Conservation (phyloP, 2,888 invertebrate species). For the Drosophila borborema region DNA sequence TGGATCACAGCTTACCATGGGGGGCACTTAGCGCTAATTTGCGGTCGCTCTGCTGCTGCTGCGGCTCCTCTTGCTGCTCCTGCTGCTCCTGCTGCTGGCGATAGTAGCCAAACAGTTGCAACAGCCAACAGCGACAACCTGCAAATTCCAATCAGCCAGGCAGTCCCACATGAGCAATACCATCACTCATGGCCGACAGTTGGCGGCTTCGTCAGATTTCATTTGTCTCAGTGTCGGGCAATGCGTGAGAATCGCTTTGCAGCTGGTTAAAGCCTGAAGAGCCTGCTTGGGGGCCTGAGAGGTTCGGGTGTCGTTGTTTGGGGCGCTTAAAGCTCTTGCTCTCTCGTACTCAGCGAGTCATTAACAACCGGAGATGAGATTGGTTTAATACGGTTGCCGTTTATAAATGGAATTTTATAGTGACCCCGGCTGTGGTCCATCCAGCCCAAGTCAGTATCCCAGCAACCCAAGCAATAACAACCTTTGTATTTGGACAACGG, state of each 20-base stretch:
- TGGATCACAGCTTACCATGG: constrained; percentile 35
- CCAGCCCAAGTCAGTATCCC: constrained; percentile 40
- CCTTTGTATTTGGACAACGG: constrained; percentile 63
- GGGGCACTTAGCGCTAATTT: constrained; percentile 77
- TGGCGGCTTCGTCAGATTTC: constrained; percentile 67
- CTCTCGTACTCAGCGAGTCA: constrained; percentile 62
- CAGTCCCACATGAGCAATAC: constrained; percentile 24
- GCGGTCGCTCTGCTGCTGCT: constrained; percentile 47
- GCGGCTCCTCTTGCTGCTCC: constrained; percentile 16
- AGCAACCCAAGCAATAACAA: constrained; percentile 18
- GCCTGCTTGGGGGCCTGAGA: constrained; percentile 15
- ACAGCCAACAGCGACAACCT: constrained; percentile 54
- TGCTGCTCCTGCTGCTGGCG: constrained; percentile 2
- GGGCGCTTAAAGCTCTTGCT: constrained; percentile 47
- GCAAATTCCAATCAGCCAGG: constrained; percentile 39
- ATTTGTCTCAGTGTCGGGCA: constrained; percentile 58
- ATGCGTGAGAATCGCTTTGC: constrained; percentile 64
- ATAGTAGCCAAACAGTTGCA: constrained; percentile 41
- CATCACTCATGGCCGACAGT: constrained; percentile 52
- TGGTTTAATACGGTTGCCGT: constrained; percentile 78
- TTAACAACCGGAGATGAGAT: constrained; percentile 80
- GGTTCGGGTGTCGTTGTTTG: constrained; percentile 5
- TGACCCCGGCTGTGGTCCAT: constrained; percentile 38
- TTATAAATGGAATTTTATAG: constrained; percentile 80
- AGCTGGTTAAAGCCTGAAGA: constrained; percentile 53